Conservation (phyloP, 2,113 vertebrate genomes). For the Merops nubicus region DNA sequence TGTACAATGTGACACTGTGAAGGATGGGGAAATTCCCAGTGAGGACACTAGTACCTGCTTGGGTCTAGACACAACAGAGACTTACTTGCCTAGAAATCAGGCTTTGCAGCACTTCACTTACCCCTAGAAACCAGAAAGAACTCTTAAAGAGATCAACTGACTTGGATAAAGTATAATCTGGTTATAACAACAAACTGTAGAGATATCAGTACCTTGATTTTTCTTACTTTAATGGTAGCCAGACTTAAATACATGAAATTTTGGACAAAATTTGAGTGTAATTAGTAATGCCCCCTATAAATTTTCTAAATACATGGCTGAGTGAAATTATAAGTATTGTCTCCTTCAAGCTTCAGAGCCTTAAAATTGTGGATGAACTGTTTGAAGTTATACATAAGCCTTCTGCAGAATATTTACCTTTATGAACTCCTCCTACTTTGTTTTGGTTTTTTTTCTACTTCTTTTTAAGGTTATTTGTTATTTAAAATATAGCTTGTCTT, state of each 20-base stretch:
- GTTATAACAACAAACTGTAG: background rate
- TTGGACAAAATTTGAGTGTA: background rate
- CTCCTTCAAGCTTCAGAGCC: background rate
- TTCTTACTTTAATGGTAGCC: background rate
- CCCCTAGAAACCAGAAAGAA: background rate
- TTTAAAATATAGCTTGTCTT: background rate
- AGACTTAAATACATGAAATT: background rate
- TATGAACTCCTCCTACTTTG: background rate
- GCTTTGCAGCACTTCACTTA: background rate
- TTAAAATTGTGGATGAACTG: background rate
- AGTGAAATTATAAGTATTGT: background rate
- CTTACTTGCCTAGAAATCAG: background rate
- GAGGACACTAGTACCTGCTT: background rate
- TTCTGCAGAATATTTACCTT: background rate
- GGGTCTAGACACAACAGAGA: background rate
- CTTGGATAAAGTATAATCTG: background rate
- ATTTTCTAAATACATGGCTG: background rate
- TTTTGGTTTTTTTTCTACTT: too few species aligned
- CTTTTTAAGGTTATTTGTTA: background rate
- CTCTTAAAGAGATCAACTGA: background rate
- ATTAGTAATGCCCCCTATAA: background rate
- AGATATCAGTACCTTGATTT: background rate
- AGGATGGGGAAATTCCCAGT: background rate
- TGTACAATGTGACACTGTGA: background rate
- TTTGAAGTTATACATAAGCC: background rate